phyloP scores from a whole-genome alignment of 2,113 vertebrate species.

The Shinisaurus crocodilurus region DNA sequence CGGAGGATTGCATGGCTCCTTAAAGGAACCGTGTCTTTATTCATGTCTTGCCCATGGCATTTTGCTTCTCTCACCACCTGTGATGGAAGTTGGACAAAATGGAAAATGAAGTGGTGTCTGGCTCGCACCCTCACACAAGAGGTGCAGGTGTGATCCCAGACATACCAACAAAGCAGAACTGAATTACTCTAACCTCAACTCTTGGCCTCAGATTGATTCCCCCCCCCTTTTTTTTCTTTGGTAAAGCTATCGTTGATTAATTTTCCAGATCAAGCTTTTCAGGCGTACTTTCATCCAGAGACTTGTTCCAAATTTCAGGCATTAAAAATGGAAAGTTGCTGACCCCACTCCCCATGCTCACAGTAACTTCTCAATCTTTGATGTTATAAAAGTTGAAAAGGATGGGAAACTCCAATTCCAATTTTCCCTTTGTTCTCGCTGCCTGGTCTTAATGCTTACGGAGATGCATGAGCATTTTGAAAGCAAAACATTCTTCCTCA shows the following conservation, averaged over 20 bases:
- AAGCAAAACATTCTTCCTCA: slow-evolving; percentile 16
- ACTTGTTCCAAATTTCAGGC: not conserved
- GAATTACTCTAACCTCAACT: too few species aligned
- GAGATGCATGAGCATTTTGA: not conserved
- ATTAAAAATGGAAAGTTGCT: not conserved
- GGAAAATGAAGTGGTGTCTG: too few species aligned
- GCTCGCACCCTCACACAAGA: too few species aligned
- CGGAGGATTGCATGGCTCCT: too few species aligned
- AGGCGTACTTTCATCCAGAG: not conserved
- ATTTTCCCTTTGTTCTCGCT: not conserved
- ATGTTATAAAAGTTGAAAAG: not conserved
- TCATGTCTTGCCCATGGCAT: not conserved
- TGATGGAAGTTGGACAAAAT: too few species aligned
- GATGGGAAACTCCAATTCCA: not conserved
- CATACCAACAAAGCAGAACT: too few species aligned
- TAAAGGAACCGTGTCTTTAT: too few species aligned
- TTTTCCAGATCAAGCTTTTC: not conserved
- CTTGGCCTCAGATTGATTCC: too few species aligned
- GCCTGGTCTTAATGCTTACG: not conserved
- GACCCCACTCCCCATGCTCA: not conserved
- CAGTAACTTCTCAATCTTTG: slow-evolving; percentile 8
- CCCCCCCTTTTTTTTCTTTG: too few species aligned
- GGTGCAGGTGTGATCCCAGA: too few species aligned
- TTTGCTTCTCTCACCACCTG: too few species aligned
- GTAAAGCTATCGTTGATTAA: too few species aligned